Base-by-base conservation (phyloP, 2,113 vertebrate genomes). In the Balaeniceps rex region DNA sequence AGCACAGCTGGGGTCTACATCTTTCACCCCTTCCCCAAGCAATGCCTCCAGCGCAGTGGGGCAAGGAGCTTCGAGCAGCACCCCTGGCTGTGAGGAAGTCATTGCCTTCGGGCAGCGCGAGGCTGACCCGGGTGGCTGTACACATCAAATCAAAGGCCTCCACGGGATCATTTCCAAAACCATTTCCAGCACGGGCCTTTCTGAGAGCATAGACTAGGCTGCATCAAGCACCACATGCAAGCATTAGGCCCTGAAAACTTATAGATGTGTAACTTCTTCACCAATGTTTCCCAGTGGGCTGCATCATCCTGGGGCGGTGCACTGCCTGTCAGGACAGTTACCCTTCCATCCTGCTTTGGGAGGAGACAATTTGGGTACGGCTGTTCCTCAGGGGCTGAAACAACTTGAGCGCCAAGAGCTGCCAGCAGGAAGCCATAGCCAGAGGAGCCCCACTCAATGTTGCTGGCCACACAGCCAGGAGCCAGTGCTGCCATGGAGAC, bases 261-360 rank as follows among this genome's bases (percentile, higher is more conserved):
- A 11, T 0, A 63, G 29, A 55, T 10, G 3, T n/a, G 9, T 44
- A 47, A 31, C 12, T 44, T 54, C 29, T 85, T 69, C 46, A 36
- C 15, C 2, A 3, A 46, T 17, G 16, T 70, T 88, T 69, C 28
- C 63, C 49, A 25, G 3, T 2, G 2, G 11, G 12, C 33, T 83
- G 29, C 18, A 61, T 47, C 52, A 42, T 10, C 44, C 71, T 69
- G 33, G 33, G 19, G 16, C 2, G 1, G 4, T 47, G 9, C 34
- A 10, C 5, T 38, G 38, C 8, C 10, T 22, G 3, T 33, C 2
- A 1, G n/a, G 23, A 33, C 9, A 33, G 33, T 21, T n/a, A 24
- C 12, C 2, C 14, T 15, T 70, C 49, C 24, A 2, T 38, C 36
- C 25, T 49, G 16, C 26, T 83, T 71, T 72, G 58, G 28, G 36